Evolutionary conservation across 2,888 invertebrate species (phyloP).

Genomic region (Trimorus sp.): DNA sequence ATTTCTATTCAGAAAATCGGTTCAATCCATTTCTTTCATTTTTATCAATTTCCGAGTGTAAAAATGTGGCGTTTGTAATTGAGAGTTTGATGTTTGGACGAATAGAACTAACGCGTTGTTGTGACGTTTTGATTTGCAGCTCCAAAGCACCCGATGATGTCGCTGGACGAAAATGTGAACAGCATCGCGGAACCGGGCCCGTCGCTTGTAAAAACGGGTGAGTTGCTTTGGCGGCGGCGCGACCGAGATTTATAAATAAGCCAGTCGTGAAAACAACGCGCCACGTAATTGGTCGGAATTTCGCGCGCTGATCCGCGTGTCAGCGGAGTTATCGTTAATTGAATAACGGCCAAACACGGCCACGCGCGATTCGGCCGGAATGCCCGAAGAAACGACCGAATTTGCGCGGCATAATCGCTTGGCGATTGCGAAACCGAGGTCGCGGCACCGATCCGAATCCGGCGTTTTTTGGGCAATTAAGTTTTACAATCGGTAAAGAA

Average conservation of each 20-base stretch:
- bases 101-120: neutral
- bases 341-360: neutral
- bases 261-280: slow-evolving; percentile 25
- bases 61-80: neutral
- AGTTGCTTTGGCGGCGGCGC: slow-evolving; percentile 20
- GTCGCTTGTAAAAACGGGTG: slow-evolving; percentile 69
- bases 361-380: no score
- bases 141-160: slow-evolving; percentile 77
- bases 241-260: slow-evolving; percentile 36
- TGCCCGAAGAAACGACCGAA: no score
- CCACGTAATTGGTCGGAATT: slow-evolving; percentile 12
- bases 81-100: neutral
- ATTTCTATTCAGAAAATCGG: no score
- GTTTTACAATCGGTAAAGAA: no score
- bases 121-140: slow-evolving; percentile 56
- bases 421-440: no score
- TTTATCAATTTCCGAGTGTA: no score
- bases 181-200: slow-evolving; percentile 72
- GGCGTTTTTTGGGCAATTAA: no score
- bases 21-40: no score
- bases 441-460: no score
- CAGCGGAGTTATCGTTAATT: neutral
- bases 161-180: slow-evolving; percentile 80
- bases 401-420: no score
- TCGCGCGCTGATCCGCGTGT: neutral